Percentiles rank a stretch among this genome's conserved stretches.
Conservation (phyloP, 2,888 invertebrate species). For the Drosophila fulvimacula region DNA sequence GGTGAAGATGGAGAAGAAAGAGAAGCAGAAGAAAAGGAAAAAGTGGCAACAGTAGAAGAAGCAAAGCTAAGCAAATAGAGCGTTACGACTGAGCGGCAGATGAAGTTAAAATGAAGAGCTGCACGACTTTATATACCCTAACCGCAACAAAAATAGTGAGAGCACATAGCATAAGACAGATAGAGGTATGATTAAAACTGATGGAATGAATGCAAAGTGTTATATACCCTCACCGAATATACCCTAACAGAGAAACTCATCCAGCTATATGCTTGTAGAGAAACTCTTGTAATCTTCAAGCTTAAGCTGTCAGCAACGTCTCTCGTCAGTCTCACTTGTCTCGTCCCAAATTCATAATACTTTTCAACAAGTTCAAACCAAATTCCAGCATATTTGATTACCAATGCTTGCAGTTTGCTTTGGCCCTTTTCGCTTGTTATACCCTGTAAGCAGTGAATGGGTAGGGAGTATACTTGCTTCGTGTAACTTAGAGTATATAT, state of each 20-base stretch:
- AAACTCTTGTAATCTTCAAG: background rate
- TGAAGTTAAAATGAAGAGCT: background rate
- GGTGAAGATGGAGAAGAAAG: background rate
- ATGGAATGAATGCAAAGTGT: no score
- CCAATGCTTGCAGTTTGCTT: slow-evolving; percentile 24
- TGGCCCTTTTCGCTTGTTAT: slow-evolving; percentile 9
- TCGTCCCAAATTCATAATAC: background rate
- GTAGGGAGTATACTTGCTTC: background rate
- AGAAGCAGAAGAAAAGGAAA: background rate
- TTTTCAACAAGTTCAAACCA: slow-evolving; percentile 1
- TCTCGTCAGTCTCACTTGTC: background rate
- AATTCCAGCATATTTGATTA: slow-evolving; percentile 36
- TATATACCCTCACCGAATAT: no score
- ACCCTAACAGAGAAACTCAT: no score
- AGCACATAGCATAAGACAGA: background rate
- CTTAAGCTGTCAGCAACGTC: background rate
- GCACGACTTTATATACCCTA: background rate
- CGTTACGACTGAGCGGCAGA: slow-evolving; percentile 6
- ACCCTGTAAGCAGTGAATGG: background rate
- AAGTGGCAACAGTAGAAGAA: background rate
- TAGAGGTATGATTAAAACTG: no score
- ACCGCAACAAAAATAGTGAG: background rate
- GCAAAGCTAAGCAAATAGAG: slow-evolving; percentile 19
- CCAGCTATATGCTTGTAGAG: background rate
- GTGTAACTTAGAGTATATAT: background rate